Conservation (phyloP, 2,797 vertebrate genomes). For the Fundulus diaphanus region DNA sequence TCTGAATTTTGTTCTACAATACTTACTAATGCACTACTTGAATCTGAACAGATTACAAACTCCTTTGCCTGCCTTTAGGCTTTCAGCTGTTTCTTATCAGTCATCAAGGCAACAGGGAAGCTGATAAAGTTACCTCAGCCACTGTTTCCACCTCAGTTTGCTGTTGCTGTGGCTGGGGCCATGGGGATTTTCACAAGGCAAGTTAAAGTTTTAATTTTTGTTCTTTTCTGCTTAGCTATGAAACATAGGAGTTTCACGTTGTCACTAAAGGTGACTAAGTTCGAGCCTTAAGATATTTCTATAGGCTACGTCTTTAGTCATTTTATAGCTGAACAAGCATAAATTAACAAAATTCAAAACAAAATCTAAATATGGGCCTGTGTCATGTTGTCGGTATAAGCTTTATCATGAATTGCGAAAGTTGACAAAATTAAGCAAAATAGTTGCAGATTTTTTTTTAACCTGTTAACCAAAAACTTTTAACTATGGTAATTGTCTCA, state of each 20-base stretch:
- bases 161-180: conserved; percentile 15
- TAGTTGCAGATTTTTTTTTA: too few species aligned
- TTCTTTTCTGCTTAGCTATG: neutral
- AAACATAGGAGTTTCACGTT: neutral
- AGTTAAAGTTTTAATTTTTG: neutral
- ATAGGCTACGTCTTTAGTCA: neutral
- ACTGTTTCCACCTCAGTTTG: neutral
- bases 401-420: too few species aligned
- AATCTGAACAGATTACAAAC: too few species aligned
- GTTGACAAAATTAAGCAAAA: too few species aligned
- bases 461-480: too few species aligned
- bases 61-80: neutral
- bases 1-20: too few species aligned
- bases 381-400: too few species aligned
- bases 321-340: neutral
- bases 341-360: neutral
- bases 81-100: conserved; percentile 12
- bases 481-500: neutral
- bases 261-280: neutral
- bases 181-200: conserved; percentile 17
- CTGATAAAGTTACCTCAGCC: neutral
- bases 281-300: neutral
- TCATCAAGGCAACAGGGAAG: neutral
- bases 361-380: too few species aligned
- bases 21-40: too few species aligned